Percentiles rank a stretch among this genome's conserved stretches.
These are phyloP conservation scores for Parauchenoglanis punctatus DNA, from an alignment of 2,797 vertebrate species.

Conservation along the genomic window DNA sequence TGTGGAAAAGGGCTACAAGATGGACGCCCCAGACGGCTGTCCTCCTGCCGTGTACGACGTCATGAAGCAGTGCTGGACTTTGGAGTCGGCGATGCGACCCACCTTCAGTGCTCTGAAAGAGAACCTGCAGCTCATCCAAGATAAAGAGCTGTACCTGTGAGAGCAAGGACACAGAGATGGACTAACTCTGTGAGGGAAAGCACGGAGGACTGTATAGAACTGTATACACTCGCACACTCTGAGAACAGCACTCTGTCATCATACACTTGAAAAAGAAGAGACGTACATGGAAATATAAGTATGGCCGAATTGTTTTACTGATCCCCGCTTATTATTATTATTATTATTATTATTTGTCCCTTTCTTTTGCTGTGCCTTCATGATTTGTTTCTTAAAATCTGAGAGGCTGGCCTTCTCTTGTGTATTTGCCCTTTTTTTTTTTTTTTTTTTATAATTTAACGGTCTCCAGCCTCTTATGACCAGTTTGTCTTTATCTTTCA, in stretches of 20 bases:
- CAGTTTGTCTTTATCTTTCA: conserved; percentile 1
- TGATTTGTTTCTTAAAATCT: conserved; percentile 44
- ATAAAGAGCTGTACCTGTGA: conserved; percentile 83
- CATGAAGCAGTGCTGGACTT: conserved; percentile 97
- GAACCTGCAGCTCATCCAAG: conserved; percentile 86
- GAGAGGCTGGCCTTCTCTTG: conserved; percentile 64
- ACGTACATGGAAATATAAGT: neutral
- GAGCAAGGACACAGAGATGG: conserved; percentile 15
- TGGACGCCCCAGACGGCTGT: conserved; percentile 94
- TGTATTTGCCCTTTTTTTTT: conserved; percentile 30
- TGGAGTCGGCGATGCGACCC: conserved; percentile 84
- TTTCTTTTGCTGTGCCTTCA: conserved; percentile 38
- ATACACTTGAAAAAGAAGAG: conserved; percentile 26
- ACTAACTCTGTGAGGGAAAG: conserved; percentile 7
- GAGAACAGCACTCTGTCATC: conserved; percentile 42
- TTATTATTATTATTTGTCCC: neutral
- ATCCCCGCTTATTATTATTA: neutral
- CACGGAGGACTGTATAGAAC: neutral
- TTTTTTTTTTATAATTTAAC: conserved; percentile 35
- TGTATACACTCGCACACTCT: conserved; percentile 22
- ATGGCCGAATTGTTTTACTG: conserved; percentile 30
- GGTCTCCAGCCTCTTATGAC: conserved; percentile 43
- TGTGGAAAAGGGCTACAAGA: conserved; percentile 96
- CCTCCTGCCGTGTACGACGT: conserved; percentile 88
- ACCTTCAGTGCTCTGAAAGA: conserved; percentile 88